phyloP scores from a whole-genome alignment of 2,113 vertebrate genomes.

The Heloderma charlesbogerti region DNA sequence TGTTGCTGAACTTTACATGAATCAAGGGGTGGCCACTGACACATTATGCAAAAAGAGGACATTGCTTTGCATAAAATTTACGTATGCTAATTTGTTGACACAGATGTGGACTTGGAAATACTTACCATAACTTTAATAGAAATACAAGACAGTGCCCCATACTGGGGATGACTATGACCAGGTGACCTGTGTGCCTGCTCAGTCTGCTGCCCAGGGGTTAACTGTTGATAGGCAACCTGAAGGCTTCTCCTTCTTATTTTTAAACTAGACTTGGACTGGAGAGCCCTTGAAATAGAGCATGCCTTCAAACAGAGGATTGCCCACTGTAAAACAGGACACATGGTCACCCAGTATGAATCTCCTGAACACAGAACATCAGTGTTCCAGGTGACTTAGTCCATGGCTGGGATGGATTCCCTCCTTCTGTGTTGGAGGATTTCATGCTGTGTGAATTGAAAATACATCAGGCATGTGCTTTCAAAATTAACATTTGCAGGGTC shows the following conservation, averaged over 20 bases:
- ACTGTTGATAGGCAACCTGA: not conserved
- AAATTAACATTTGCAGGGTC: constrained; percentile 70
- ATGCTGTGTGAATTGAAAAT: not conserved
- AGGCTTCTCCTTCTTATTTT: not conserved
- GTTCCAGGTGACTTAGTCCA: not conserved
- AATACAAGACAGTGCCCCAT: not conserved
- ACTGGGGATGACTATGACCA: not conserved
- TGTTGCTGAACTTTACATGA: not conserved
- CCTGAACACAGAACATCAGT: not conserved
- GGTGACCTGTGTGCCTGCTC: not conserved
- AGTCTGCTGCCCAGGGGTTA: not conserved
- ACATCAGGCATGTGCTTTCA: constrained; percentile 55
- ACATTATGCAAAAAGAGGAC: not conserved
- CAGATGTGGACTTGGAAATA: not conserved
- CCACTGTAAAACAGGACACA: not conserved
- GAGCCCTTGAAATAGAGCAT: not conserved
- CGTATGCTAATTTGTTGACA: not conserved
- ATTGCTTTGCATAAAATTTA: not conserved
- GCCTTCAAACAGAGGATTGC: not conserved
- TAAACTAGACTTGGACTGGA: not conserved
- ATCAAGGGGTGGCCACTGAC: not conserved
- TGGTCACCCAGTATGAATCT: not conserved
- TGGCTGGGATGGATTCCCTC: not conserved
- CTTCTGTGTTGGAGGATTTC: not conserved
- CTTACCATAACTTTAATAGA: not conserved